Base-by-base conservation (phyloP, 2,888 invertebrate species). In the Tolmerus cingulatus region DNA sequence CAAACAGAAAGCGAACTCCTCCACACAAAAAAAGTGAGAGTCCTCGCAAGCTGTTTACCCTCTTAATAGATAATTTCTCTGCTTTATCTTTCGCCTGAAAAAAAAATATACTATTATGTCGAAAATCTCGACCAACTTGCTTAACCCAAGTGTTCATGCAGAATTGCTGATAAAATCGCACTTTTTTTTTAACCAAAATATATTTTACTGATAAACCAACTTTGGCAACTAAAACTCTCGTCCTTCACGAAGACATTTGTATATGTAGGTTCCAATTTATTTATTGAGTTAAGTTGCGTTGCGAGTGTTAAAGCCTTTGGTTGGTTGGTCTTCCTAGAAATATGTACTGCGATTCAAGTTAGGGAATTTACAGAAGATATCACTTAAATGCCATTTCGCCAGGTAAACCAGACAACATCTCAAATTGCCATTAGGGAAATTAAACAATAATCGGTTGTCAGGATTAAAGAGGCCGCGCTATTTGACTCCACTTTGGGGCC, bases 381-480 rank as follows among this genome's bases (percentile, higher is more conserved):
- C 86, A 87, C 87, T 87, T 87, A 87, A 87, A 86, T 79, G 66
- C 66, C 77, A 87, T 85, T 85, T 87, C 87, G 87, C 85, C 85
- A 87, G 85, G 66, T 87, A 74, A 82, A 87, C 66, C 82, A 87
- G 82, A 82, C 82, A 88, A 66, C 82, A 86, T 78, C 77, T 88
- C 87, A 88, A 88, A 87, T 87, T 87, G 88, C 88, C 87, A 88
- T 88, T 88, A 88, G 86, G 74, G 86, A 88, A 88, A 88, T 88
- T 88, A 88, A 88, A 88, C 88, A 88, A 88, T 88, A 88, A 88
- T 88, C 87, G 87, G 87, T 88, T 88, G 88, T 88, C 87, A 79
- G 88, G 87, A 88, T 88, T 46, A 88, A 87, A 88, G 87, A 34
- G 74, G 86, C 87, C 86, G 87, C 88, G 78, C 66, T 77, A 55